Base-by-base conservation (phyloP, 1,140 invertebrate genomes). In the Chrysomallon squamiferum region DNA sequence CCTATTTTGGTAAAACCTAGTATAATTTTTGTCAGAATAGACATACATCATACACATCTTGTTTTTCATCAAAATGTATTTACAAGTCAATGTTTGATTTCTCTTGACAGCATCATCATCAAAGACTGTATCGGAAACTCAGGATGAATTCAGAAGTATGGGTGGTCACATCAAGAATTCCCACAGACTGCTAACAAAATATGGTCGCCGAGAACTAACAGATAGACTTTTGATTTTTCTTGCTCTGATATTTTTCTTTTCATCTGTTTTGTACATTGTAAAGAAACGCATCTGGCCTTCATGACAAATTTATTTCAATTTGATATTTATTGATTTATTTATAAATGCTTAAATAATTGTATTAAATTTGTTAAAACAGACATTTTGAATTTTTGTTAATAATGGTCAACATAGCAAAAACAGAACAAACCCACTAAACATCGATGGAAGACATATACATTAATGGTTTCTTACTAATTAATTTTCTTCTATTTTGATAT, bases 141-240 rank as follows among this genome's bases (percentile, higher is more conserved):
- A 91, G 74, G 92, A 93, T 73, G 95, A 98, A 84, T 86, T 97
- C 18, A 90, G 93, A 72, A 89, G 90, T 64, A 96, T 96, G 68
- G 92, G 93, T 9, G 91, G 92, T 72, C 91, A 92, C 11, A 95
- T 98, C 71, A 88, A 90, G 15, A 94, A 95, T 78, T 95, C 95
- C 0, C 91, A 92, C 65, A 95, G 95, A 84, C 87, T 98, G 2
- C 85, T 98, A 41, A 94, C 93, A 25, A 98, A 98, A 88, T 98
- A 97, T 86, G 94, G 93, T 2, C 87, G 95, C 70, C 86, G 96
- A 32, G 95, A 98, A 87, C 91, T 95, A 59, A 98, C 96, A 0
- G 96, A 98, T 81, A 97, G 96, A 89, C 89, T 95, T 50, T 87
- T 98, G 0, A 90, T 98, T 68, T 91, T 93, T 66, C 90, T 98